Base-by-base conservation (phyloP, 2,888 invertebrate species). In the Anthophora plumipes region DNA sequence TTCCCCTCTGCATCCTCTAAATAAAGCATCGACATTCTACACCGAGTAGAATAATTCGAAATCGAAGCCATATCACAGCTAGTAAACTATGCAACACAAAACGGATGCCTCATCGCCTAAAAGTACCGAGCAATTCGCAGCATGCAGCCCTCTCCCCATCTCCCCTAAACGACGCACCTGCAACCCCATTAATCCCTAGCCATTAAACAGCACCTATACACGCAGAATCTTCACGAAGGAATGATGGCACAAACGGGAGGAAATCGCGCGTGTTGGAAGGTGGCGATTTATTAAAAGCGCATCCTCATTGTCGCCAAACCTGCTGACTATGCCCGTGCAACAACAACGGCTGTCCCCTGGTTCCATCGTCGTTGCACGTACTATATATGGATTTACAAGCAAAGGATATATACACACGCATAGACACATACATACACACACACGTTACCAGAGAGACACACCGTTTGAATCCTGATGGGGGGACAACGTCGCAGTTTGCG, bases 261-360 rank as follows among this genome's bases (percentile, higher is more conserved):
- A 84, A 88, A 83, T 86, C 86, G 83, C 81, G 81, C 83, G 84
- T 84, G 20, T 20, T 39, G 88, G 88, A 89, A 87, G 88, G 86
- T 60, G 70, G 90, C 90, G 90, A 92, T 92, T 92, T 92, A 92
- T 92, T 92, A 92, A 92, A 92, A 92, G 91, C 90, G 92, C 91
- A 91, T 92, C 91, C 84, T 84, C 91, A 90, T 91, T 91, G 91
- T 92, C 91, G 88, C 87, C 82, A 63, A 84, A 85, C 82, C 86
- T 85, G 91, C 91, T 91, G 91, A 92, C 91, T 89, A 74, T 84
- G 90, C 85, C 83, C 67, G 8, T 37, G 54, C 69, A 55, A 74
- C 31, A 76, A 74, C 31, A 76, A 75, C 61, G 75, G 20, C 60
- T 20, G 20, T 12, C 39, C 46, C 7, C 2, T 25, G 6, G 22